phyloP scores from a whole-genome alignment of 2,113 vertebrate species.

The Sphaerodactylus townsendi region DNA sequence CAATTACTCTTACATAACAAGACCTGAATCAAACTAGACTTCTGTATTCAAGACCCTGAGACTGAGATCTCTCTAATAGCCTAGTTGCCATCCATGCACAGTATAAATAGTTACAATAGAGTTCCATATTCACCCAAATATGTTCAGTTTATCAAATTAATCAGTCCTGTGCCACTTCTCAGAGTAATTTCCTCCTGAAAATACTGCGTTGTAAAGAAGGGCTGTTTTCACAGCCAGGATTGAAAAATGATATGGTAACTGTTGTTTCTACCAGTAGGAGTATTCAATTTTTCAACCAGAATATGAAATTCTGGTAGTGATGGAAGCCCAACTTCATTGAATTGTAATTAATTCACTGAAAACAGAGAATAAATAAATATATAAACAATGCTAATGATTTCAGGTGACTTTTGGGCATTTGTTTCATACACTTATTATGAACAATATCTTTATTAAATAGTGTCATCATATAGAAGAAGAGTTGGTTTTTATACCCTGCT shows the following conservation, averaged over 20 bases:
- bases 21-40: constrained; percentile 43
- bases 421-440: too few species aligned
- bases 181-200: constrained; percentile 33
- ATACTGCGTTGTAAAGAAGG: constrained; percentile 2
- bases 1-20: constrained; percentile 23
- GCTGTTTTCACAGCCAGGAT: neutral
- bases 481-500: too few species aligned
- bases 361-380: constrained; percentile 1
- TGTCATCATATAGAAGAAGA: too few species aligned
- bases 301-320: neutral
- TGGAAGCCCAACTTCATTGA: neutral
- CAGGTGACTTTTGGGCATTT: constrained; percentile 9
- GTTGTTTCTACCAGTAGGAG: neutral
- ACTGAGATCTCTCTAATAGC: neutral
- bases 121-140: constrained; percentile 17
- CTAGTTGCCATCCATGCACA: neutral
- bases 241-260: neutral
- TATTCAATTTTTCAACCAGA: neutral
- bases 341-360: neutral
- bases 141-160: constrained; percentile 22
- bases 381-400: constrained; percentile 22
- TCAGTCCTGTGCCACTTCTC: constrained; percentile 38
- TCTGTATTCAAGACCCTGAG: neutral
- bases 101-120: constrained; percentile 8
- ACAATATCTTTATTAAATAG: neutral